Percentiles rank a stretch among this genome's conserved stretches.
Evolutionary conservation across 1,140 invertebrate genomes (phyloP).

Genomic region (Delia radicum): DNA sequence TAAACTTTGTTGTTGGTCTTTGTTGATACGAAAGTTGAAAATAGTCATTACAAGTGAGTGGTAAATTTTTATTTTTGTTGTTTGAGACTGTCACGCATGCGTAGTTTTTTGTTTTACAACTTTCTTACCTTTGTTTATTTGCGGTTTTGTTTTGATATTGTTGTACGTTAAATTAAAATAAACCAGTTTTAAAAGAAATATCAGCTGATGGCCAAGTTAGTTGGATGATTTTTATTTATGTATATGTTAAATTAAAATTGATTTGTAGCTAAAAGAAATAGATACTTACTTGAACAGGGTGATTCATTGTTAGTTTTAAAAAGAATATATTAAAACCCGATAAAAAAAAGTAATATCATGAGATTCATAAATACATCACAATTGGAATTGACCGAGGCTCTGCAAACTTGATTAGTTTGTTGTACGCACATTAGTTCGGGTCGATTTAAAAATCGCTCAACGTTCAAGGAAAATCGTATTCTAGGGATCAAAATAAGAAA

Average conservation of each 20-base stretch:
- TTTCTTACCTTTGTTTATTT: background rate
- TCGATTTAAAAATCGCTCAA: too few species aligned
- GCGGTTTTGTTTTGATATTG: background rate
- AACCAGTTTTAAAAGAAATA: background rate
- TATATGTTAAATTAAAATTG: too few species aligned
- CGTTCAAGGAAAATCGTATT: too few species aligned
- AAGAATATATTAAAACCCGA: background rate
- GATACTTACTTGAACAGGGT: too few species aligned
- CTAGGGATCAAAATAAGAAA: too few species aligned
- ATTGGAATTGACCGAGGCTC: too few species aligned
- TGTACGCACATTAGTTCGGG: too few species aligned
- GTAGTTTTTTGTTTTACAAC: background rate
- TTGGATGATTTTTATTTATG: too few species aligned
- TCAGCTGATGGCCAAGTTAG: constrained; percentile 4
- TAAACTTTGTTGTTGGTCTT: background rate
- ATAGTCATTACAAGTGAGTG: background rate
- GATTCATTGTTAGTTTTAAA: background rate
- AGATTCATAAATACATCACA: too few species aligned
- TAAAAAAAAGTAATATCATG: too few species aligned
- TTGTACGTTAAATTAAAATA: background rate
- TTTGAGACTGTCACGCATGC: background rate
- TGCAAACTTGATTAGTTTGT: too few species aligned
- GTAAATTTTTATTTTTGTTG: background rate
- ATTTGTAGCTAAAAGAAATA: too few species aligned
- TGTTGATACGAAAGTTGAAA: background rate